A percentile compares a stretch with the other conserved stretches of the same genome.
phyloP scores from a whole-genome alignment of 2,888 invertebrate species.

The Protodeltote pygarga region DNA sequence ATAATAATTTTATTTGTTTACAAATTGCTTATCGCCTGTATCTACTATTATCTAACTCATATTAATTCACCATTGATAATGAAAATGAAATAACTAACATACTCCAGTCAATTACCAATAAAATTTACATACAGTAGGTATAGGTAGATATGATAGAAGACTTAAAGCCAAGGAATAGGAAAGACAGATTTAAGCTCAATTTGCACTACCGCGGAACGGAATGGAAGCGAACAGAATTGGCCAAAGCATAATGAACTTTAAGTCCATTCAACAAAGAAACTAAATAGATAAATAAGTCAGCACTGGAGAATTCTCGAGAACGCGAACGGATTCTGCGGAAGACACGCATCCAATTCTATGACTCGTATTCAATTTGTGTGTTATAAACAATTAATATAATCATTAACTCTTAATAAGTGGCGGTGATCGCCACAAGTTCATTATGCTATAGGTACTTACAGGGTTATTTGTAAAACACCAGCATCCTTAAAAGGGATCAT shows the following conservation, averaged over 20 bases:
- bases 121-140: conserved; percentile 32
- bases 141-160: conserved; percentile 18
- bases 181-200: conserved; percentile 18
- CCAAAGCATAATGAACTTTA: conserved; percentile 1
- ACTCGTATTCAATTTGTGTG: no score
- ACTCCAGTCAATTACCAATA: conserved; percentile 32
- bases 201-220: no score
- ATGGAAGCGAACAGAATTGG: no score
- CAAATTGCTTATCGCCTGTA: conserved; percentile 68
- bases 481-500: no score
- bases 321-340: no score
- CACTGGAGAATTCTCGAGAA: no score
- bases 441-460: no score
- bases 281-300: conserved; percentile 6
- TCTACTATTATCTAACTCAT: conserved; percentile 60
- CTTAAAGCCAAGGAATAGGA: conserved; percentile 21
- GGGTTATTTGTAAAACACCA: no score
- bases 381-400: no score
- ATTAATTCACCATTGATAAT: conserved; percentile 36
- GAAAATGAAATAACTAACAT: conserved; percentile 34
- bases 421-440: no score
- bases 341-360: no score
- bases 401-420: no score
- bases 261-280: conserved; percentile 5
- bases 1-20: conserved; percentile 70